Evolutionary conservation across 1,140 invertebrate genomes (phyloP).

Genomic region (Lepidurus apus): DNA sequence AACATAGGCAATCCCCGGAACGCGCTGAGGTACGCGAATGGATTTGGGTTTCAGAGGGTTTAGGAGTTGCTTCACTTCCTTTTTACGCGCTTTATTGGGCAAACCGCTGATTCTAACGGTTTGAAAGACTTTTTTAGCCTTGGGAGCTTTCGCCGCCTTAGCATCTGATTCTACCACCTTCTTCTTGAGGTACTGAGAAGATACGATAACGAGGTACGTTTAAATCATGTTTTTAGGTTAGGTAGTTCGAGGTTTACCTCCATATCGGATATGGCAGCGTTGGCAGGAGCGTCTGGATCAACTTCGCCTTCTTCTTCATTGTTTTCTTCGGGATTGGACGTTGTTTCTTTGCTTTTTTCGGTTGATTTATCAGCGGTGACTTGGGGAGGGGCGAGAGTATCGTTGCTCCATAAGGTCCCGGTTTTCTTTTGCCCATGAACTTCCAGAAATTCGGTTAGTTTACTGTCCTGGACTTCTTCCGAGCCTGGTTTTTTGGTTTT

Average conservation of each 20-base stretch:
- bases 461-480: conserved; percentile 56
- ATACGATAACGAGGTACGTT: not conserved
- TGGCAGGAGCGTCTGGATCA: conserved; percentile 51
- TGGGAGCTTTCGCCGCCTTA: conserved; percentile 47
- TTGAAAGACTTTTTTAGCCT: conserved; percentile 41
- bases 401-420: conserved; percentile 63
- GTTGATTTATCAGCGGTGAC: conserved; percentile 36
- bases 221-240: conserved; percentile 32
- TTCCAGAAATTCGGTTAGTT: conserved; percentile 82
- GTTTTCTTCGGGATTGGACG: not conserved
- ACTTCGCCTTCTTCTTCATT: conserved; percentile 29
- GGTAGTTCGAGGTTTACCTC: conserved; percentile 51
- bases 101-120: conserved; percentile 57
- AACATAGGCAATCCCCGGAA: conserved; percentile 82
- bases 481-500: conserved; percentile 9
- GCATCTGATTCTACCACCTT: conserved; percentile 47
- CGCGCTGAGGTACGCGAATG: conserved; percentile 68
- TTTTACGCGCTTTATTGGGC: conserved; percentile 66
- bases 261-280: conserved; percentile 64
- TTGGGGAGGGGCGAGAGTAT: conserved; percentile 44
- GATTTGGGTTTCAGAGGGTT: conserved; percentile 68
- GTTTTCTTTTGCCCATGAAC: conserved; percentile 58
- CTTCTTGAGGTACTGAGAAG: conserved; percentile 40
- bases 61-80: conserved; percentile 77
- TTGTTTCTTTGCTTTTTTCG: conserved; percentile 36